Conservation (phyloP, 2,113 vertebrate genomes). For the Pomatostomus ruficeps region DNA sequence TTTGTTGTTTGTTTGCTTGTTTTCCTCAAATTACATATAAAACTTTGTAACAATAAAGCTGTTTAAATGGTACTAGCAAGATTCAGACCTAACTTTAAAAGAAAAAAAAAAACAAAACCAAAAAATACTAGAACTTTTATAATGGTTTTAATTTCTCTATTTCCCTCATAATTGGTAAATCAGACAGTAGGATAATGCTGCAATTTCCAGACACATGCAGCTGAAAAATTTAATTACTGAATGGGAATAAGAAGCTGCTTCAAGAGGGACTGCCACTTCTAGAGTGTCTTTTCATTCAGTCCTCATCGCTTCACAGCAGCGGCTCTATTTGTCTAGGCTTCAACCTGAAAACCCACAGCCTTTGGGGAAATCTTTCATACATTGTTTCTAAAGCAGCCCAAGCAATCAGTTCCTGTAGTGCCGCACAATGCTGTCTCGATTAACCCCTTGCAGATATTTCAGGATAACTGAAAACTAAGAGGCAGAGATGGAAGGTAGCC, state of each 20-base stretch:
- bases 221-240: not conserved
- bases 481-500: not conserved
- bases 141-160: not conserved
- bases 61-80: not conserved
- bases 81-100: not conserved
- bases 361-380: slow-evolving; percentile 31
- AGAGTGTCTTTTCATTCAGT: not conserved
- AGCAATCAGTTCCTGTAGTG: not conserved
- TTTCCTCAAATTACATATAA: not conserved
- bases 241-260: not conserved
- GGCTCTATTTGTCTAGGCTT: not conserved
- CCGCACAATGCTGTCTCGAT: not conserved
- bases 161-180: not conserved
- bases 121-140: not conserved
- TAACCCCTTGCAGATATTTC: slow-evolving; percentile 12
- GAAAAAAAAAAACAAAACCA: not conserved
- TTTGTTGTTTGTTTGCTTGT: not conserved
- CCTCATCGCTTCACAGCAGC: not conserved
- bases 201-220: not conserved
- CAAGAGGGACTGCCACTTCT: not conserved
- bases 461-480: not conserved
- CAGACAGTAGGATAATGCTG: not conserved
- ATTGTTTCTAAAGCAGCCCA: slow-evolving; percentile 16
- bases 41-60: not conserved
- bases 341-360: not conserved